Conservation (phyloP, 2,888 invertebrate genomes). For the Stictocephala bisonia region DNA sequence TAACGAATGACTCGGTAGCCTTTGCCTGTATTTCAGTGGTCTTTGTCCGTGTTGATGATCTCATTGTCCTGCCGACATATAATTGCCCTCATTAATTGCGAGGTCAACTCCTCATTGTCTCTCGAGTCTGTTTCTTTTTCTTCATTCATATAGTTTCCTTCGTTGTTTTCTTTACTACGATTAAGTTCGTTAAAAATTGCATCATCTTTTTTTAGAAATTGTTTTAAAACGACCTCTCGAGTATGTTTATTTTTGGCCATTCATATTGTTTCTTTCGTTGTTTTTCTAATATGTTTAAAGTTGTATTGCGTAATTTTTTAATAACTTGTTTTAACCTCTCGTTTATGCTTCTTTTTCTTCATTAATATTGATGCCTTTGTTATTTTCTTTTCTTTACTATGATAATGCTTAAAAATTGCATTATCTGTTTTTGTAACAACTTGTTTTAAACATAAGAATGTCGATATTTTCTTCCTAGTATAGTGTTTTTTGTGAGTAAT, state of each 20-base stretch:
- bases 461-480: too few relatives aligned
- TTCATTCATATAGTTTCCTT: neutral
- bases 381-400: neutral
- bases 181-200: neutral
- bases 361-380: neutral
- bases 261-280: neutral
- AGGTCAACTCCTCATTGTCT: slow-evolving; percentile 39
- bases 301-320: too few relatives aligned
- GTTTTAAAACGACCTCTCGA: neutral
- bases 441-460: neutral
- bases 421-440: neutral
- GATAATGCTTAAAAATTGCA: neutral
- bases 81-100: slow-evolving; percentile 30
- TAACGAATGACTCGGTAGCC: too few relatives aligned
- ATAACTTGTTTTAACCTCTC: too few relatives aligned
- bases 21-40: neutral
- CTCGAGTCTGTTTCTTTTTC: neutral
- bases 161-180: neutral
- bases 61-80: slow-evolving; percentile 5
- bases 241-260: neutral
- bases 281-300: too few relatives aligned
- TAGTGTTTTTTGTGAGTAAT: too few relatives aligned
- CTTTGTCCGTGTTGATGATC: slow-evolving; percentile 22
- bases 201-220: neutral
- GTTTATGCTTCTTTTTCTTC: neutral